Evolutionary conservation across 2,888 invertebrate genomes (phyloP), one percentile per base, ranked within the genome.

Genomic region (Ariolimax columbianus): DNA sequence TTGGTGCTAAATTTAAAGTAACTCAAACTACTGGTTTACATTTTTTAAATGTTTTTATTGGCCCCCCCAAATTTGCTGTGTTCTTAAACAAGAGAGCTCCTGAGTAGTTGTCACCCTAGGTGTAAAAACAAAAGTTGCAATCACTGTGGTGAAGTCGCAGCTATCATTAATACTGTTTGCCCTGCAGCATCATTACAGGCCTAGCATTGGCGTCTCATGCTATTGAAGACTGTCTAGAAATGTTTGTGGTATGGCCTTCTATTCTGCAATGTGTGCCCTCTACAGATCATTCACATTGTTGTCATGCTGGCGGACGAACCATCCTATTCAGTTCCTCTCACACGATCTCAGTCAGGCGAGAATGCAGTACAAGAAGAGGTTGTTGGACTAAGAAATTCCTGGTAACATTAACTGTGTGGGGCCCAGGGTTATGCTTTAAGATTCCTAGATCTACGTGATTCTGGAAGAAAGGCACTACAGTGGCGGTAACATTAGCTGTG

Each of bases 311-410:
- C 55, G 38, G 77, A 19, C 77, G 36, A 23, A n/a, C 63, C 47
- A 40, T 63, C 26, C 68, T 38, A 26, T 59, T 59, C 23, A 81
- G 51, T 38, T 81, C 81, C 51, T 72, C 72, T 72, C 81, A 72
- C 33, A 14, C 47, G 19, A 51, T 36, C 30, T 72, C 55, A 33
- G 36, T 68, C 38, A 19, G 77, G 23, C 30, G 51, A 51, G 36
- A 81, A 43, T 81, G 55, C 51, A 72, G 9, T 23, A 81, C 36
- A 72, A 3, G 30, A 81, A 72, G 72, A 3, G 47, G 72, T 26
- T 81, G 43, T 36, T 81, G 36, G 23, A 33, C 70, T 33, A 51
- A 51, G 33, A 81, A 70, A 51, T 30, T 70, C 51, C 33, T 17
- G 30, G 55, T 72, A 38, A 51, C 43, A 26, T 70, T 81, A 14